These are phyloP conservation scores for Lithobates pipiens DNA, from an alignment of 2,797 vertebrate species.

Conservation along the genomic window DNA sequence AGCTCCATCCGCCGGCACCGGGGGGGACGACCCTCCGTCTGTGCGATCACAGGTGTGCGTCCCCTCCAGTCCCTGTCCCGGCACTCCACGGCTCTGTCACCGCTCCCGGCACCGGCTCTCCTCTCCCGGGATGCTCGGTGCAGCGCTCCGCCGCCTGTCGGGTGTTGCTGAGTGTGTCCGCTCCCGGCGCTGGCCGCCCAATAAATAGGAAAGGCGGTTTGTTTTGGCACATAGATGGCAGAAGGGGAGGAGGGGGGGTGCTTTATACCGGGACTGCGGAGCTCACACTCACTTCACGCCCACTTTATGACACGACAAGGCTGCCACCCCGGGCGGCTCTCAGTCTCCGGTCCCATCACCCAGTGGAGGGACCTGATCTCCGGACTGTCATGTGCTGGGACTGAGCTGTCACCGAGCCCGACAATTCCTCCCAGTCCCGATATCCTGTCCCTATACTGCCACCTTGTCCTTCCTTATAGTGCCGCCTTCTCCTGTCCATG, in stretches of 20 bases:
- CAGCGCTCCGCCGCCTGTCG: constrained; percentile 44
- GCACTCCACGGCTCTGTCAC: constrained; percentile 57
- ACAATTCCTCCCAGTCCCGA: too few relatives aligned
- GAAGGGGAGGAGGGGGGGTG: constrained; percentile 13
- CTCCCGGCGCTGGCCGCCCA: constrained; percentile 70
- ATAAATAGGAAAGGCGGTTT: constrained; percentile 75
- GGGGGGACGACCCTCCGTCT: too few relatives aligned
- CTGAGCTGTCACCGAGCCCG: too few relatives aligned
- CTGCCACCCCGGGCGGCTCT: constrained; percentile 46
- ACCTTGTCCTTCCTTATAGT: too few relatives aligned
- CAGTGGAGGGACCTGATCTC: not conserved
- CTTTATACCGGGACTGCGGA: constrained; percentile 69
- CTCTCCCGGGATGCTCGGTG: not conserved
- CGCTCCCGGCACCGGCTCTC: constrained; percentile 10
- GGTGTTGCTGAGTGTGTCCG: constrained; percentile 79
- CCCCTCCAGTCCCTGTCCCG: constrained; percentile 55
- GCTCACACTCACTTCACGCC: constrained; percentile 75
- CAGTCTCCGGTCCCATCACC: not conserved
- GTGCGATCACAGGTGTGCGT: not conserved
- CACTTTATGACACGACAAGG: constrained; percentile 64
- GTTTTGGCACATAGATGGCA: constrained; percentile 55
- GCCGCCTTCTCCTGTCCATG: too few relatives aligned
- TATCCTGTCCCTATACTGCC: too few relatives aligned
- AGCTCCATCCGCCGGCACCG: constrained; percentile 66
- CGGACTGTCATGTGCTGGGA: not conserved